These are phyloP conservation scores for Deilephila elpenor DNA, from an alignment of 2,888 invertebrate species.

Conservation along the genomic window DNA sequence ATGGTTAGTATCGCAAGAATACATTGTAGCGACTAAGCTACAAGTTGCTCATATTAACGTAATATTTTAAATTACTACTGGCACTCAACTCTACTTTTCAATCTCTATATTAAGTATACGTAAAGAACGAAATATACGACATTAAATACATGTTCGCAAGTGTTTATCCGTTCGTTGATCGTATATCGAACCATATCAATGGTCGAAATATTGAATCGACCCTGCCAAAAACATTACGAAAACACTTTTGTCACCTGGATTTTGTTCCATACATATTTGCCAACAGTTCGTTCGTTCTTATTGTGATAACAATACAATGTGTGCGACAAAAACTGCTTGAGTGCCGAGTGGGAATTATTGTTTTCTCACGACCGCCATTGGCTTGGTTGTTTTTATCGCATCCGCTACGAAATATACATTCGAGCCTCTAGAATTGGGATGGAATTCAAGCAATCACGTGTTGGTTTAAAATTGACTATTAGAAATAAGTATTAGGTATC, in stretches of 20 bases:
- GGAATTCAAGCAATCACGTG: not conserved
- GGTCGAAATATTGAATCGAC: not conserved
- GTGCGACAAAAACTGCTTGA: not conserved
- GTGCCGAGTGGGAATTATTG: not conserved
- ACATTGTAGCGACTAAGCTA: no score
- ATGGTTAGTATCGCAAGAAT: no score
- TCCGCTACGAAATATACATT: not conserved
- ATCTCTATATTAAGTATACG: no score
- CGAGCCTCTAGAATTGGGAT: not conserved
- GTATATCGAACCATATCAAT: no score
- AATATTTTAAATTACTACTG: no score
- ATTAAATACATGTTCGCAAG: no score
- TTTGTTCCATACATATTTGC: not conserved
- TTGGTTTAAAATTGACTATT: not conserved
- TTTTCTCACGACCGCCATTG: not conserved
- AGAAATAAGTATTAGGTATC: not conserved
- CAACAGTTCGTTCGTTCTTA: not conserved
- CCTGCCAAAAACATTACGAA: not conserved
- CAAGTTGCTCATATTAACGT: no score
- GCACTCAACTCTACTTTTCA: no score
- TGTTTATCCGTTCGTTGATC: no score
- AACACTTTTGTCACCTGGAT: not conserved
- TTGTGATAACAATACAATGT: not conserved
- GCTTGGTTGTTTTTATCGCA: not conserved
- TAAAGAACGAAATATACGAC: no score